A percentile compares a stretch with the other conserved stretches of the same genome.
phyloP scores from a whole-genome alignment of 2,888 invertebrate genomes.

The Ormyrus nitidulus region DNA sequence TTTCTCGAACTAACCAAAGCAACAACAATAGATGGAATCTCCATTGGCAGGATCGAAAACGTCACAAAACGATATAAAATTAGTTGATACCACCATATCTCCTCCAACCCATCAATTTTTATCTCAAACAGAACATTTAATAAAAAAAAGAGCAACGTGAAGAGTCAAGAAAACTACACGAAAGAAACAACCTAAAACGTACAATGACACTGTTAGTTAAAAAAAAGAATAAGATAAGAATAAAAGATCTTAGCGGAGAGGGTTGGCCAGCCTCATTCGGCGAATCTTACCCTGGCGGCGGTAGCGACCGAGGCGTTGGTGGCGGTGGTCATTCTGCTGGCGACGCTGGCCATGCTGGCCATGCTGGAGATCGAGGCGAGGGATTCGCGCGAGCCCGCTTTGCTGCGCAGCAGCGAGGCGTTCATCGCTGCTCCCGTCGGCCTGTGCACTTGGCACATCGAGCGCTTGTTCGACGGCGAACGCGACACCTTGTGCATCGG shows the following conservation, averaged over 20 bases:
- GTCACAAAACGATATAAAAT: too few species aligned
- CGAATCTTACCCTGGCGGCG: conserved; percentile 84
- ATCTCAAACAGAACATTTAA: not conserved
- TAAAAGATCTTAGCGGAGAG: not conserved
- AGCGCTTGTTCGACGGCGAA: conserved; percentile 85
- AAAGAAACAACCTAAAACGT: not conserved
- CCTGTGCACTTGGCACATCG: conserved; percentile 81
- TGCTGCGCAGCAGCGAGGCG: conserved; percentile 79
- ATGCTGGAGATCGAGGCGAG: conserved; percentile 79
- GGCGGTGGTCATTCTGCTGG: conserved; percentile 79
- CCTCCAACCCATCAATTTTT: too few species aligned
- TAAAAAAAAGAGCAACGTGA: not conserved
- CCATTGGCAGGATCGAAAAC: too few species aligned
- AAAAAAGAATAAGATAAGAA: not conserved
- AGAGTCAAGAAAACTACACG: not conserved
- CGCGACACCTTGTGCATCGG: conserved; percentile 92
- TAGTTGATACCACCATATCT: too few species aligned
- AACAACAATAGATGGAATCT: too few species aligned
- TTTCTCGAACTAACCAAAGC: too few species aligned
- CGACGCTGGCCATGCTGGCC: conserved; percentile 69
- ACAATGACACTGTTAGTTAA: conserved; percentile 5
- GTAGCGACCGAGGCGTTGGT: conserved; percentile 69
- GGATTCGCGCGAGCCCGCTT: conserved; percentile 90
- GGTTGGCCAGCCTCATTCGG: conserved; percentile 60
- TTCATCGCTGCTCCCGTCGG: conserved; percentile 79